Base-by-base conservation (phyloP, 2,113 vertebrate species). In the Erpornis zantholeuca region DNA sequence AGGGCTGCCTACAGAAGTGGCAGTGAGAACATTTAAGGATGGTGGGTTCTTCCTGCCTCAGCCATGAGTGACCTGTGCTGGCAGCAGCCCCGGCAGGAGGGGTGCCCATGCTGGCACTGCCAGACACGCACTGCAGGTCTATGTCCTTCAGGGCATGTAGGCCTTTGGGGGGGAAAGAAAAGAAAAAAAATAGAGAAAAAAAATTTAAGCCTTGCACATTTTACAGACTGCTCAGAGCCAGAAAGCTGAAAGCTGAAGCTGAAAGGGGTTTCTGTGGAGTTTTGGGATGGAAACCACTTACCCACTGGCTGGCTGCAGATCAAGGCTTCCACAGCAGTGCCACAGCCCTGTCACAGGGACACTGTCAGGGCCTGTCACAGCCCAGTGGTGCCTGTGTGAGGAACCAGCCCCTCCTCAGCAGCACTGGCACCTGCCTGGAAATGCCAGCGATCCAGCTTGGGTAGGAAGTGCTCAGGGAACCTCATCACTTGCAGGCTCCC, bases 121-220 rank as follows among this genome's bases (percentile, higher is more conserved):
- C 50, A 7, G 50, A 5, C 18, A 40, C 35, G 29, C 29, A 15
- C 53, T 63, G 64, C 45, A 25, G 28, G 12, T 31, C 27, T 15
- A 0, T 8, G 12, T 61, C 54, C 72, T 56, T 53, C 38, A 52
- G 31, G 56, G 45, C 33, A 42, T 0, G 0, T 3, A 31, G 15
- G 20, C 12, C 3, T 18, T 22, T 23, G 10, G 13, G 5, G 3
- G 4, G 0, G 7, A 33, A 10, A 52, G 29, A 21, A 7, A 19
- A 7, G 3, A 8, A 6, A 12, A 5, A 33, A 8, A 20, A 0
- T n/a, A n/a, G n/a, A 0, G 6, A 2, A 15, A 3, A 64, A 66
- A 78, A 20, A 42, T 9, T 33, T 20, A 81, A 54, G 8, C 28
- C 42, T 24, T 54, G 17, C 35, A 38, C 5, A 5, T 84, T 71